Conservation (phyloP, 2,113 vertebrate genomes). For the Sciurus niger region DNA sequence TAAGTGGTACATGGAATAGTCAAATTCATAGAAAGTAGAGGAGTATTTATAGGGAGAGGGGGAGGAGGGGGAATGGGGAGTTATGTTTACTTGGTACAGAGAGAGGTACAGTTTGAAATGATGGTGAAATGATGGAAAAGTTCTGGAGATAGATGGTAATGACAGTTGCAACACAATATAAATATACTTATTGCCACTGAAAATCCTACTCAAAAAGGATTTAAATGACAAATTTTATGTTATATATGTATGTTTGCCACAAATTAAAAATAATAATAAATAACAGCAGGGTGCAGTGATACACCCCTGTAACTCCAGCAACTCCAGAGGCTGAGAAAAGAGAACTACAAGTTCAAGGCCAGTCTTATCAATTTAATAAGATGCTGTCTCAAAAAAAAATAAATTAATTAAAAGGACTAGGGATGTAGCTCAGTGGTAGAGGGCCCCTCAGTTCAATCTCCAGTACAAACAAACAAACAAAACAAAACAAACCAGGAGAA, state of each 20-base stretch:
- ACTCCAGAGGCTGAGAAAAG: not conserved
- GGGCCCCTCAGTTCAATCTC: too few relatives aligned
- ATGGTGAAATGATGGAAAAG: not conserved
- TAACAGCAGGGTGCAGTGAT: not conserved
- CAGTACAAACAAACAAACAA: not conserved
- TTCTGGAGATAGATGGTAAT: not conserved
- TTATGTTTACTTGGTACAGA: not conserved
- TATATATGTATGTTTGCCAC: not conserved
- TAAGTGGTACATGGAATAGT: not conserved
- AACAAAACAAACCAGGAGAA: not conserved
- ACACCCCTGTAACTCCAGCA: not conserved
- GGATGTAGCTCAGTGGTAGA: too few relatives aligned
- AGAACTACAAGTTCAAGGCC: not conserved
- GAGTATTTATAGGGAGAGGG: not conserved
- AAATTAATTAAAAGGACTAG: too few relatives aligned
- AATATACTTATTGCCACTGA: slow-evolving; percentile 6
- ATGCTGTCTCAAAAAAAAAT: not conserved
- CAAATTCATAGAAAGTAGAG: not conserved
- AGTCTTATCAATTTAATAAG: not conserved
- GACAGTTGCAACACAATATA: too few relatives aligned
- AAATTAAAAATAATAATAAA: not conserved
- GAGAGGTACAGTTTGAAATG: not conserved
- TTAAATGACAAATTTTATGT: not conserved
- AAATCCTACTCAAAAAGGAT: slow-evolving; percentile 27
- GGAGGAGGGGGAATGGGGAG: not conserved